phyloP scores from a whole-genome alignment of 37 sponge, comb jelly and placozoan genomes.

The Halisarca cf. caerulea region DNA sequence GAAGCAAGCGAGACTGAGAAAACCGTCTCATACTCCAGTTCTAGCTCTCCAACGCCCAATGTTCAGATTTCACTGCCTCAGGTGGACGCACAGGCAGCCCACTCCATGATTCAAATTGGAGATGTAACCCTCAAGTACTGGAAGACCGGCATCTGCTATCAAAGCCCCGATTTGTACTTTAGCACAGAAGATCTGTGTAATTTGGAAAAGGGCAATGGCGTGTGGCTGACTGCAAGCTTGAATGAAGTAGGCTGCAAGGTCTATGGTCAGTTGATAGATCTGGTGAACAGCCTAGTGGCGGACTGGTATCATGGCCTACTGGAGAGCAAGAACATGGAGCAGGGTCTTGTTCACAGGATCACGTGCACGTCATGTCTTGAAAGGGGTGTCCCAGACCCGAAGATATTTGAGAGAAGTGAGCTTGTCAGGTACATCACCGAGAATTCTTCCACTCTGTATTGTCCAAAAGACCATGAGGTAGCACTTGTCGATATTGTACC shows the following conservation, averaged over 20 bases:
- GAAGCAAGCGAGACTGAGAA: neutral
- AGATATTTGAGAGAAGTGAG: constrained; percentile 25
- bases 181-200: constrained; percentile 34
- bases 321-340: neutral
- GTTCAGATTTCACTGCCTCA: neutral
- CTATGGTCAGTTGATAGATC: constrained; percentile 49
- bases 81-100: neutral
- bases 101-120: neutral
- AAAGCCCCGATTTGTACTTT: constrained; percentile 41
- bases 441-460: neutral
- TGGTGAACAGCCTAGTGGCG: constrained; percentile 16
- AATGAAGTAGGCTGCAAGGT: constrained; percentile 24
- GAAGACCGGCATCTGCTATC: constrained; percentile 61
- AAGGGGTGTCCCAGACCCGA: neutral
- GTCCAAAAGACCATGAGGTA: constrained; percentile 26
- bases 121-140: constrained; percentile 56
- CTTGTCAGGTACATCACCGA: neutral
- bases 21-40: neutral
- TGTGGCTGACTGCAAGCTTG: constrained; percentile 20
- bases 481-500: constrained; percentile 43
- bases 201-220: constrained; percentile 17
- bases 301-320: constrained; percentile 67
- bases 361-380: constrained; percentile 51
- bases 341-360: constrained; percentile 34
- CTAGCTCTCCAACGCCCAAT: neutral